Conservation (phyloP, 1,140 invertebrate genomes). For the Caenorhabditis tropicalis region DNA sequence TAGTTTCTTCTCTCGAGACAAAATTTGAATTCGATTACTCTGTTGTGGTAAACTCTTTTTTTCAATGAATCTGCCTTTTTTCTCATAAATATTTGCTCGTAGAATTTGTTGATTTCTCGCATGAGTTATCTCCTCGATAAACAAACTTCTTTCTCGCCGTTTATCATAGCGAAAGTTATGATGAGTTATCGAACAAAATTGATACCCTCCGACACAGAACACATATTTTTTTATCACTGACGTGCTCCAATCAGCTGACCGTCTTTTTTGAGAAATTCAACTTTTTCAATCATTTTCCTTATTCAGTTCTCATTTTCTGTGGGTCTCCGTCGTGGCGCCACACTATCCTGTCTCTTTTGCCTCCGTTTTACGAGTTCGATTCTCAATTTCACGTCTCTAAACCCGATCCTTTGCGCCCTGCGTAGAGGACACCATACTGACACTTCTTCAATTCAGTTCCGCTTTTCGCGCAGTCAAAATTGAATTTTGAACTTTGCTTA, state of each 20-base stretch:
- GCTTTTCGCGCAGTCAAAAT: background rate
- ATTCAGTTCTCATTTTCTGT: background rate
- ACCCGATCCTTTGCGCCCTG: background rate
- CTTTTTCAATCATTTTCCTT: background rate
- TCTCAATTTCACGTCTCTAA: slow-evolving; percentile 41
- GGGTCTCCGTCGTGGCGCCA: background rate
- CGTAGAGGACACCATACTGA: background rate
- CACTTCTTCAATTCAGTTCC: slow-evolving; percentile 22
- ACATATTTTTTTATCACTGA: background rate
- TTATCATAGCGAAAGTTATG: background rate
- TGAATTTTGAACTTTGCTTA: too few species aligned
- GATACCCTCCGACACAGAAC: background rate
- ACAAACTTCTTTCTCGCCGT: background rate
- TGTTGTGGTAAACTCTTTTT: background rate
- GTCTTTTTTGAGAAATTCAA: background rate
- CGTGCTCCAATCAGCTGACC: slow-evolving; percentile 16
- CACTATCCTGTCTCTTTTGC: slow-evolving; percentile 4
- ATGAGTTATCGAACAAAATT: background rate
- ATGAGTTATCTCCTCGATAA: slow-evolving; percentile 3
- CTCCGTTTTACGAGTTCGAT: slow-evolving; percentile 40
- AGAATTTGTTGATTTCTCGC: slow-evolving; percentile 7
- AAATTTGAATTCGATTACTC: background rate
- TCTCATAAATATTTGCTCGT: slow-evolving; percentile 20
- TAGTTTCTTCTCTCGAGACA: background rate
- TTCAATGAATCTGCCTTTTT: background rate